Percentiles rank a stretch among this genome's conserved stretches.
Conservation (phyloP, 2,888 invertebrate genomes). For the Odontocolon sp. region DNA sequence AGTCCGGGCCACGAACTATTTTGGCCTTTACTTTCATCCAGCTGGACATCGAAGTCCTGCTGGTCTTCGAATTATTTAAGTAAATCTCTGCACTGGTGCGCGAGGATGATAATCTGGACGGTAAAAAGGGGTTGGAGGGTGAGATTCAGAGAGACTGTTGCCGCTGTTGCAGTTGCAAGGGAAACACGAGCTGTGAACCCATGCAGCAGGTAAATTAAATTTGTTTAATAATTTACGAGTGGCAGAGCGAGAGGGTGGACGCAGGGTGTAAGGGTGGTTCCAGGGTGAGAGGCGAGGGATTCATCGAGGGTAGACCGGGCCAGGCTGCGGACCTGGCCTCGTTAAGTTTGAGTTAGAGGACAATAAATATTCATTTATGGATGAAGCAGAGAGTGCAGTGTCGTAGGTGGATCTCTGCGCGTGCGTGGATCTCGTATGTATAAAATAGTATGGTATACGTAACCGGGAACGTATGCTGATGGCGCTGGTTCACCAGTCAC, state of each 20-base stretch:
- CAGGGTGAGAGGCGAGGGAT: slow-evolving; percentile 22
- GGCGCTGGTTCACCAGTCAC: neutral
- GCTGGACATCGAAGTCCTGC: no score
- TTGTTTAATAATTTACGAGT: slow-evolving; percentile 74
- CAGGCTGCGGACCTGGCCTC: slow-evolving; percentile 61
- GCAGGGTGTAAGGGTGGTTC: slow-evolving; percentile 7
- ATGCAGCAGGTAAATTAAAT: slow-evolving; percentile 70
- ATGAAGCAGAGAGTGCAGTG: slow-evolving; percentile 62
- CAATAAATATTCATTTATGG: slow-evolving; percentile 79
- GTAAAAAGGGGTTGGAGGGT: slow-evolving; percentile 55
- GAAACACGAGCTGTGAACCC: slow-evolving; percentile 47
- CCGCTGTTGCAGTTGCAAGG: slow-evolving; percentile 41
- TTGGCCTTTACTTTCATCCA: no score
- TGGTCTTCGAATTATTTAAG: no score
- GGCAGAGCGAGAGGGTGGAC: slow-evolving; percentile 40
- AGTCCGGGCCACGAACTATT: no score
- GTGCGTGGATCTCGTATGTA: slow-evolving; percentile 32
- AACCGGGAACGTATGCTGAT: neutral
- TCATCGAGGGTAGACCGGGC: slow-evolving; percentile 43
- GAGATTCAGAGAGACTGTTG: slow-evolving; percentile 66
- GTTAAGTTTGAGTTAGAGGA: slow-evolving; percentile 75
- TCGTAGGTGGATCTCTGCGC: slow-evolving; percentile 53
- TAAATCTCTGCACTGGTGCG: no score
- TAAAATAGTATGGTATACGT: slow-evolving; percentile 23
- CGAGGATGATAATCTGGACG: no score